These are phyloP conservation scores for Pseudopipra pipra DNA, from an alignment of 2,113 vertebrate genomes.

Conservation along the genomic window DNA sequence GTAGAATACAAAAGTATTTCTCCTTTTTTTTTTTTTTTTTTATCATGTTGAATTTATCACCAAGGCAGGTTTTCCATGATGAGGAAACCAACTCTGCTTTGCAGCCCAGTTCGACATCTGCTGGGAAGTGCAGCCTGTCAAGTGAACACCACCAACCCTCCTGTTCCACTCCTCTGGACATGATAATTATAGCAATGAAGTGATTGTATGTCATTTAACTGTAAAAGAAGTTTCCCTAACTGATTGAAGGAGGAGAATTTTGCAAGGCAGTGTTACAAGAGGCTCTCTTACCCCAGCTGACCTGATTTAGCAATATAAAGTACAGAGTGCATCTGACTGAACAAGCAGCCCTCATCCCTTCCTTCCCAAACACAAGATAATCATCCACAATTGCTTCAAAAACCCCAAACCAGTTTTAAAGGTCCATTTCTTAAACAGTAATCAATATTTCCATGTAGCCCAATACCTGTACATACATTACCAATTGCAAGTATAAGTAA, in stretches of 20 bases:
- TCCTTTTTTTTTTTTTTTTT: too few species aligned
- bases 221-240: neutral
- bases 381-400: neutral
- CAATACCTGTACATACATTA: neutral
- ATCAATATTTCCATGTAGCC: neutral
- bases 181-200: neutral
- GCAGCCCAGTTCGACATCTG: neutral
- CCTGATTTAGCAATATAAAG: neutral
- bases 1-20: neutral
- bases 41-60: neutral
- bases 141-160: neutral
- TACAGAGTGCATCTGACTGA: neutral
- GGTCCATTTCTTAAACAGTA: neutral
- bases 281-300: neutral
- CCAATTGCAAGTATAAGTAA: neutral
- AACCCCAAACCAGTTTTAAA: neutral
- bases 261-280: neutral
- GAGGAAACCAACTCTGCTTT: neutral
- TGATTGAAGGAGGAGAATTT: neutral
- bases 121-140: neutral
- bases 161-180: neutral
- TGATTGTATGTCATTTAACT: neutral
- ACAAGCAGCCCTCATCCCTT: neutral
- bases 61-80: neutral
- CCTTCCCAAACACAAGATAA: neutral